A percentile compares a stretch with the other conserved stretches of the same genome.
Evolutionary conservation across 1,140 invertebrate species (phyloP).

Genomic region (Spodoptera frugiperda): DNA sequence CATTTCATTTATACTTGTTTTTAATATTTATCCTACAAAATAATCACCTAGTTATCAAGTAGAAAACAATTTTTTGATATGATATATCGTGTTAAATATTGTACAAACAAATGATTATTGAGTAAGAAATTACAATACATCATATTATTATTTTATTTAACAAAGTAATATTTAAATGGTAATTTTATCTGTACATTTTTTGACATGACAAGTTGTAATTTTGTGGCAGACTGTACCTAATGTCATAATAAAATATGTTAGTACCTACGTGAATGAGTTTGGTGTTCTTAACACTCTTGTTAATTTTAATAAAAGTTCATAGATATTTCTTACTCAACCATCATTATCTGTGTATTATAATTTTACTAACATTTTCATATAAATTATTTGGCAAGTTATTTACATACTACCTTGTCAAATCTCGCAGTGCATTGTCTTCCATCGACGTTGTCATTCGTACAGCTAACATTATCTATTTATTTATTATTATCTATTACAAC

Average conservation of each 20-base stretch:
- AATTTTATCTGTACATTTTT: too few relatives aligned
- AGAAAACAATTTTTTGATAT: slow-evolving; percentile 22
- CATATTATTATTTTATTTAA: too few relatives aligned
- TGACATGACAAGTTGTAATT: too few relatives aligned
- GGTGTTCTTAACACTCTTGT: too few relatives aligned
- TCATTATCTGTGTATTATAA: slow-evolving; percentile 4
- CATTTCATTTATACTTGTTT: slow-evolving; percentile 13
- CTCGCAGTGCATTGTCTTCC: slow-evolving; percentile 72
- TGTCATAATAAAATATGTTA: too few relatives aligned
- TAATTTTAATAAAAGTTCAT: neutral
- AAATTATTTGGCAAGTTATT: slow-evolving; percentile 61
- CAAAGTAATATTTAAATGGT: too few relatives aligned
- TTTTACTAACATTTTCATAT: slow-evolving; percentile 57
- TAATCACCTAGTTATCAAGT: slow-evolving; percentile 18
- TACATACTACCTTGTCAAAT: slow-evolving; percentile 76
- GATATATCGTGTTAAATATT: slow-evolving; percentile 29
- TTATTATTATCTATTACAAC: slow-evolving; percentile 50
- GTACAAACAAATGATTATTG: slow-evolving; percentile 1
- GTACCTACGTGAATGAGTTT: too few relatives aligned
- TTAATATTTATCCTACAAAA: slow-evolving; percentile 25
- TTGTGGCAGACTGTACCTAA: too few relatives aligned
- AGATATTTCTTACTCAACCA: slow-evolving; percentile 23
- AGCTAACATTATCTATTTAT: slow-evolving; percentile 53
- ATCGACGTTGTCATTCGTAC: slow-evolving; percentile 50
- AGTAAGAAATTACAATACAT: slow-evolving; percentile 7